A percentile compares a stretch with the other conserved stretches of the same genome.
phyloP scores from a whole-genome alignment of 2,113 vertebrate species.

The Typhlomys cinereus region DNA sequence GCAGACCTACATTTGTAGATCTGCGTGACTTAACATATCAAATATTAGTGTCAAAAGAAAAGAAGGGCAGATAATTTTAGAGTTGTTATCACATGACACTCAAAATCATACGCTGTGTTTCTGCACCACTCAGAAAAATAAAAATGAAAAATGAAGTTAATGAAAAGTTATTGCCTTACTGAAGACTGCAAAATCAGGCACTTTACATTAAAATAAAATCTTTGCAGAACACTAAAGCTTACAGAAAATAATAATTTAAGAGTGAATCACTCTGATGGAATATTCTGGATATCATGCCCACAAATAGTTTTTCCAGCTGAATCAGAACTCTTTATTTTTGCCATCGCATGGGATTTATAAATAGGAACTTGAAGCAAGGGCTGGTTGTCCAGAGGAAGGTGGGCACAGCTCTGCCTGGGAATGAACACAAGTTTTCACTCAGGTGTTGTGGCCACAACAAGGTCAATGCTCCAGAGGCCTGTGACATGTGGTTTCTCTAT shows the following conservation, averaged over 20 bases:
- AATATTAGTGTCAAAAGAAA: slow-evolving; percentile 59
- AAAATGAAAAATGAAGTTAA: slow-evolving; percentile 80
- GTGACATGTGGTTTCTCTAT: background rate
- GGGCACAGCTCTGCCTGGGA: background rate
- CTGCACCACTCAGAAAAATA: slow-evolving; percentile 70
- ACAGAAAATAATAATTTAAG: slow-evolving; percentile 73
- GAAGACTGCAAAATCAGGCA: slow-evolving; percentile 76
- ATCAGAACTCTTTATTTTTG: slow-evolving; percentile 24
- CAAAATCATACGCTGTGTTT: slow-evolving; percentile 69
- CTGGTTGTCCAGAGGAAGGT: background rate
- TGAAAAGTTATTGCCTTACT: slow-evolving; percentile 74
- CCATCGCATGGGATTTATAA: slow-evolving; percentile 37
- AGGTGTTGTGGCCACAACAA: fast-evolving
- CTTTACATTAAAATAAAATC: slow-evolving; percentile 75
- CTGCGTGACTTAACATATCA: slow-evolving; percentile 67
- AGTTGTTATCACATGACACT: slow-evolving; percentile 70
- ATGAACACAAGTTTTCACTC: background rate
- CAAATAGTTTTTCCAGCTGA: slow-evolving; percentile 65
- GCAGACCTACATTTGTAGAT: slow-evolving; percentile 34
- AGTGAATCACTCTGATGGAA: slow-evolving; percentile 63
- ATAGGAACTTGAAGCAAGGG: background rate
- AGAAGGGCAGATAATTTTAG: slow-evolving; percentile 64
- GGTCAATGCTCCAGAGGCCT: background rate
- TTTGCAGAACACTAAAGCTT: slow-evolving; percentile 62
- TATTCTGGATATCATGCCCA: slow-evolving; percentile 35